These are phyloP conservation scores for Drosophila lacicola DNA, from an alignment of 2,888 invertebrate species.

Conservation along the genomic window DNA sequence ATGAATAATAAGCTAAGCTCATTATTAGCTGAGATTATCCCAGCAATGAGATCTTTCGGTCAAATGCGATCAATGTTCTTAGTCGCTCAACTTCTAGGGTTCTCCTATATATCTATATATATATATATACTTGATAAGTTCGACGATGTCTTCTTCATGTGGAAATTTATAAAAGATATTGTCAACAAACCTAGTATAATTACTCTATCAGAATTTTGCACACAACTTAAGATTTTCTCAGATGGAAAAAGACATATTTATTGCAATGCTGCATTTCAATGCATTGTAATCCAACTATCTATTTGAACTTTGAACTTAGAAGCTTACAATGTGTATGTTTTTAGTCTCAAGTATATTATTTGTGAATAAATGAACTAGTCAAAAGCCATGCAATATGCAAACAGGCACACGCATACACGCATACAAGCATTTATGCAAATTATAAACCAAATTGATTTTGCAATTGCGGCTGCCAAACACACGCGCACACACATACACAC, in stretches of 20 bases:
- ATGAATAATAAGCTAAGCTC: too few species aligned
- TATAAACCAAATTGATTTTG: constrained; percentile 53
- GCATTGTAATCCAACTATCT: constrained; percentile 1
- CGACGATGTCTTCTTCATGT: too few species aligned
- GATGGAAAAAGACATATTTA: constrained; percentile 6
- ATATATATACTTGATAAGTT: too few species aligned
- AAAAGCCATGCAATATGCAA: constrained; percentile 9
- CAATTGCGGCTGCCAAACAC: constrained; percentile 41
- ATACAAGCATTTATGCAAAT: constrained; percentile 50
- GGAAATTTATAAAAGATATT: background rate
- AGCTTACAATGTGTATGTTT: background rate
- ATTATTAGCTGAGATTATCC: too few species aligned
- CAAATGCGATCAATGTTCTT: too few species aligned
- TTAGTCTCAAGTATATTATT: background rate
- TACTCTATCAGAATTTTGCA: background rate
- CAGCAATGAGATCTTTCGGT: too few species aligned
- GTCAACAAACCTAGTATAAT: background rate
- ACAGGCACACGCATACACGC: constrained; percentile 12
- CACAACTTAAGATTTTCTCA: background rate
- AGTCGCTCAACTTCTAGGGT: too few species aligned
- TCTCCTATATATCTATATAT: too few species aligned
- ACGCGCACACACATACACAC: constrained; percentile 11
- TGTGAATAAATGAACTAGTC: constrained; percentile 21
- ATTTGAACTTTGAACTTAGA: background rate
- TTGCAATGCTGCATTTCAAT: constrained; percentile 7